Evolutionary conservation across 1,140 invertebrate species (phyloP).

Genomic region (Drosophila novamexicana): DNA sequence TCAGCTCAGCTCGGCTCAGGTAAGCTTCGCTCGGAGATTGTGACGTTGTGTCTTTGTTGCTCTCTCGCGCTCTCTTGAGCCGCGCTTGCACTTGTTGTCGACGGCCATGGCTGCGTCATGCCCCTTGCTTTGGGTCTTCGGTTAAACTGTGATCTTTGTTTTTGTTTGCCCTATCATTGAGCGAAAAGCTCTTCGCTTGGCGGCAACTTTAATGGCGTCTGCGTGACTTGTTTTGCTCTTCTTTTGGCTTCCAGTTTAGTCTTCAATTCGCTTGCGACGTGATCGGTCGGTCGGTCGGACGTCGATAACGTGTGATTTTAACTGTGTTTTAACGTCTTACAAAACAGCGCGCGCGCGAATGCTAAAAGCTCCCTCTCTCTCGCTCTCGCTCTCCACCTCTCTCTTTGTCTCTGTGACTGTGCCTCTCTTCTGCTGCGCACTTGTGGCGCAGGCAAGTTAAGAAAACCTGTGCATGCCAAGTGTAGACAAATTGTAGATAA

Average conservation of each 20-base stretch:
- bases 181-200: constrained; percentile 52
- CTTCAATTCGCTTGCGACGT: constrained; percentile 64
- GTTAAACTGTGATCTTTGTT: constrained; percentile 40
- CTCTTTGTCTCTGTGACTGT: background rate
- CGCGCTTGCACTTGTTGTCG: constrained; percentile 16
- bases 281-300: constrained; percentile 59
- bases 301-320: constrained; percentile 18
- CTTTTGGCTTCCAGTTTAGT: constrained; percentile 44
- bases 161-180: constrained; percentile 29
- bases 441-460: constrained; percentile 51
- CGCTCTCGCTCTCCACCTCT: background rate
- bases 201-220: constrained; percentile 52
- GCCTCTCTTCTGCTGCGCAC: constrained; percentile 28
- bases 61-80: constrained; percentile 37
- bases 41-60: constrained; percentile 22
- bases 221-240: constrained; percentile 38
- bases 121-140: constrained; percentile 5
- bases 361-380: constrained; percentile 52
- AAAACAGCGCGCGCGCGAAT: constrained; percentile 43
- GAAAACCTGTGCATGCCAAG: constrained; percentile 66
- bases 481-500: constrained; percentile 70
- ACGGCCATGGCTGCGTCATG: constrained; percentile 12
- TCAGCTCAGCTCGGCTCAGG: background rate
- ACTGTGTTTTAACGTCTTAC: constrained; percentile 43
- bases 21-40: constrained; percentile 4